Evolutionary conservation across 2,888 invertebrate species (phyloP), one percentile per base, ranked within the genome.

Genomic region (Oxycera nigricornis): DNA sequence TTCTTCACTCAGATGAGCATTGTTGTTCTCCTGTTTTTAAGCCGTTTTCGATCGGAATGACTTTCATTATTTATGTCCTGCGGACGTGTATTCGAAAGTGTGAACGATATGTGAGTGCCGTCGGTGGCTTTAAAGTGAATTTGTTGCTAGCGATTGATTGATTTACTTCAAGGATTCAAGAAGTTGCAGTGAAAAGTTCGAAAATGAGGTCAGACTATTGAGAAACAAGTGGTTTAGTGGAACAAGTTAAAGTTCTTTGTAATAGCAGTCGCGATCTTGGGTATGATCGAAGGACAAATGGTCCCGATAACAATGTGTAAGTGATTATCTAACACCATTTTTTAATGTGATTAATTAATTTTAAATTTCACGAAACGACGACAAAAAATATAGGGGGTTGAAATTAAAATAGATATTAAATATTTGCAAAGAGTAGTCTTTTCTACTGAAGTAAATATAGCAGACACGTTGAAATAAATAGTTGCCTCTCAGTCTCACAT

Each of bases 211-310:
- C n/a, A 3, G 46, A 46, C 3, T 3, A n/a, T 3, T 46, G 6
- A 30, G 30, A 3, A 59, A 59, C 9, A 26, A 24, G 59, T 59
- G 59, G 2, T 59, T 59, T 6, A 28, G n/a, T 20, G n/a, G 4
- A 11, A 41, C 7, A 41, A 26, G 46, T 28, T 46, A 46, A 41
- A 22, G 11, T 20, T 6, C 20, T 20, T 20, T 11, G 24, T 4
- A 20, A 4, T 55, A n/a, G n/a, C 30, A 41, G 39, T 39, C 20
- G 17, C 3, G 46, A 7, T 3, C 11, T 7, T 70, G 73, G 72
- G 52, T n/a, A 84, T 84, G 84, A 83, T 85, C 79, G 83, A 84
- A 74, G 84, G 83, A 75, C 84, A 84, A 72, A 84, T 83, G 78
- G 83, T 83, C 77, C 82, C 82, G 46, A 82, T 85, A 76, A 82